Base-by-base conservation (phyloP, 2,113 vertebrate genomes). In the Orcinus orca region DNA sequence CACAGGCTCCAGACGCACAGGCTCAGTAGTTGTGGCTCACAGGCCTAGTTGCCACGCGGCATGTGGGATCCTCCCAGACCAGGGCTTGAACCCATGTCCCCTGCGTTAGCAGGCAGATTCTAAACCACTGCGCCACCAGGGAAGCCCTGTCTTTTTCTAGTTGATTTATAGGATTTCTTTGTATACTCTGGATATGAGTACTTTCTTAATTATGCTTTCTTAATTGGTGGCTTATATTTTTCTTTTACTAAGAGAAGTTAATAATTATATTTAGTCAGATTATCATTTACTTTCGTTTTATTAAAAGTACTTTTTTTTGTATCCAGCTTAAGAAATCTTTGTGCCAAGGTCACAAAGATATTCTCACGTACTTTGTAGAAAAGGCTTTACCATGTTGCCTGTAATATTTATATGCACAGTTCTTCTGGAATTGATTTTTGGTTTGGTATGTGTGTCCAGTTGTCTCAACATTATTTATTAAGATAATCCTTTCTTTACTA, bases 1-100 rank as follows among this genome's bases (percentile, higher is more conserved):
- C 41, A 41, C 41, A 41, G 41, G 41, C 41, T 41, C 41, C 41
- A 41, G 41, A 41, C 5, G 5, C 41, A 41, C 41, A 41, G 41
- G 41, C 41, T 41, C 41, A 41, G 41, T 41, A 41, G 6, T 41
- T 41, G 41, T 41, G 41, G 41, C 41, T 7, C 41, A 41, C 41
- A 0, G 41, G 41, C 41, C 41, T 41, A 41, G 41, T 41, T 41
- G 41, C 41, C 1, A 1, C 1, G 1, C 1, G 1, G 41, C 41
- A 41, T 7, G 41, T 41, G 41, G 41, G 41, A 7, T 41, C 41
- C 6, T 41, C 41, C 41, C 41, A 7, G 41, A 41, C 41, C 41
- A 41, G 41, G 47, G 47, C 47, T 47, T 1, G 47, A 12, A 47
- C 10, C 47, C 47, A 0, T 47, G 47, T 12, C 47, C 47, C 47